Base-by-base conservation (phyloP, 1,140 invertebrate species). In the Drosophila nannoptera region DNA sequence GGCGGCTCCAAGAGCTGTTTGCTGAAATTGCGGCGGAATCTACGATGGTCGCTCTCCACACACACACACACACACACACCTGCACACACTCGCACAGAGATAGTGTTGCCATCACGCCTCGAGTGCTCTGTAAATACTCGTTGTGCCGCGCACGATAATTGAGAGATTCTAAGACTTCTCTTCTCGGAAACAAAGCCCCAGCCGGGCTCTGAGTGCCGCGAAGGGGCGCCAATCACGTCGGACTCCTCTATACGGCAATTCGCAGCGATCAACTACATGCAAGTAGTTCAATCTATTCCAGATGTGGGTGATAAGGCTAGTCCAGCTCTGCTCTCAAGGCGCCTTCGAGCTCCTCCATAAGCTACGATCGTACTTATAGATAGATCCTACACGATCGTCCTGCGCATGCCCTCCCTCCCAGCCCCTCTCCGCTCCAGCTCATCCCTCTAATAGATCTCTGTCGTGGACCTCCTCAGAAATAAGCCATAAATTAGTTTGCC, bases 41-140 rank as follows among this genome's bases (percentile, higher is more conserved):
- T 52, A 31, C 14, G 5, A 64, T 3, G 22, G 22, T 3, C 22
- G 3, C 3, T 22, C 22, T 22, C 22, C 22, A 22, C 69, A 53
- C 62, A 52, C 38, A 58, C 48, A 43, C 45, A 48, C 61, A 56
- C 50, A 32, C 48, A 43, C 45, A 48, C 61, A 56, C 50, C n/a
- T 4, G 4, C 69, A 53, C 62, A 52, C 38, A 58, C 48, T 38
- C 45, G 42, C 61, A 56, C 50, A 32, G 7, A 8, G 45, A 35
- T 56, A 53, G 55, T 75, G 69, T 68, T 72, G 69, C 84, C 76
- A 87, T 87, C 84, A 87, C 36, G 61, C 55, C 33, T 84, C 32
- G 68, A 87, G 84, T 87, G 84, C 69, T 87, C 48, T 60, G 84
- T 75, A 87, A 87, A 87, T 80, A 87, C 68, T 64, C 80, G 60